A percentile compares a stretch with the other conserved stretches of the same genome.
phyloP scores from a whole-genome alignment of 2,888 invertebrate species.

The Eupithecia vulgata region DNA sequence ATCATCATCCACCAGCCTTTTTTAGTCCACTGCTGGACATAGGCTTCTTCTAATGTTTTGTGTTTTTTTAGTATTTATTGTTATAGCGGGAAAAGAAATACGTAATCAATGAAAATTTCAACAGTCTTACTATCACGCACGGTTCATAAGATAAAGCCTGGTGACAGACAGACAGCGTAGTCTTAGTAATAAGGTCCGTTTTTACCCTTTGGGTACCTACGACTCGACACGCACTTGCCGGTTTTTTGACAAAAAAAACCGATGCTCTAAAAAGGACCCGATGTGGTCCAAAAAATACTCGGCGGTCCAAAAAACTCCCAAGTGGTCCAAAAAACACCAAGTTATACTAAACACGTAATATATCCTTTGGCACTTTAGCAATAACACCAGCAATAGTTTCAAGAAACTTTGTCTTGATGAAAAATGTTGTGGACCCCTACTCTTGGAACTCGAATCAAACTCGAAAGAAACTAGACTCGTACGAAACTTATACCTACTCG shows the following conservation, averaged over 20 bases:
- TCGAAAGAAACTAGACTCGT: not conserved
- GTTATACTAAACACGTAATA: slow-evolving; percentile 44
- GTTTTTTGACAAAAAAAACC: not conserved
- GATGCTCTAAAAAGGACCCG: not conserved
- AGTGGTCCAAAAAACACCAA: slow-evolving; percentile 2
- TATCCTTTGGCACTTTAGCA: slow-evolving; percentile 54
- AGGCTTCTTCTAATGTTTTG: too few relatives aligned
- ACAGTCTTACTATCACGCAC: too few relatives aligned
- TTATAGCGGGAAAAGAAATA: too few relatives aligned
- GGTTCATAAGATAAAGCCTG: too few relatives aligned
- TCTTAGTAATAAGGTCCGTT: too few relatives aligned
- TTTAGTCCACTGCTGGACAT: too few relatives aligned
- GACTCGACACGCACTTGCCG: too few relatives aligned
- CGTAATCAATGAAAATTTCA: too few relatives aligned
- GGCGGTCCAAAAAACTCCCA: not conserved
- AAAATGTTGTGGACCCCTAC: slow-evolving; percentile 58
- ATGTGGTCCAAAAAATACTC: not conserved
- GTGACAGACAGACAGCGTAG: too few relatives aligned
- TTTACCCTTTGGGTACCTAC: too few relatives aligned
- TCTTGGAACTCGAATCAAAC: slow-evolving; percentile 9
- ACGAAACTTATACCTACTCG: not conserved
- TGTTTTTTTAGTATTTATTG: too few relatives aligned
- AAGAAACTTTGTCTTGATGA: slow-evolving; percentile 55
- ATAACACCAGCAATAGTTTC: slow-evolving; percentile 57
- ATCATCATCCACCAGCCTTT: too few relatives aligned